These are phyloP conservation scores for Eristalis tenax DNA, from an alignment of 2,888 invertebrate genomes.

Conservation along the genomic window DNA sequence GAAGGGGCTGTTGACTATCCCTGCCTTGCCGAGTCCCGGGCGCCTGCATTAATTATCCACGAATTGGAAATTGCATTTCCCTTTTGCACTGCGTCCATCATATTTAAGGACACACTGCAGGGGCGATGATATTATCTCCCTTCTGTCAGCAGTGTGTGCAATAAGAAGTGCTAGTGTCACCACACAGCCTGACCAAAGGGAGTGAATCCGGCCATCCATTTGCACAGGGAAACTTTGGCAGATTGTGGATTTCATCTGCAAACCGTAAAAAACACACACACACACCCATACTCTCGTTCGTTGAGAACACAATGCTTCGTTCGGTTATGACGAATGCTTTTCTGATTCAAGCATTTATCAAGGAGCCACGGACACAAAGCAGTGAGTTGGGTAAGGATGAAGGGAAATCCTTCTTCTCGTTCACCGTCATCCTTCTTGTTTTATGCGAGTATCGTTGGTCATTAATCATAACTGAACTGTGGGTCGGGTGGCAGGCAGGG, in stretches of 20 bases:
- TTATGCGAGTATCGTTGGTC: constrained; percentile 57
- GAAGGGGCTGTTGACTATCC: not conserved
- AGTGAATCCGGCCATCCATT: not conserved
- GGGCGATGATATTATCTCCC: constrained; percentile 31
- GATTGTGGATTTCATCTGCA: constrained; percentile 7
- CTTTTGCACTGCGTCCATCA: constrained; percentile 49
- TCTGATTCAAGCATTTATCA: constrained; percentile 69
- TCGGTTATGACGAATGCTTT: constrained; percentile 63
- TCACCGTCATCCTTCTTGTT: constrained; percentile 50
- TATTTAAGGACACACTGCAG: constrained; percentile 44
- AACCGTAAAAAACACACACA: not conserved
- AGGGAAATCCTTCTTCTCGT: constrained; percentile 42
- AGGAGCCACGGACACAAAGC: constrained; percentile 16
- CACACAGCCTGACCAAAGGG: not conserved
- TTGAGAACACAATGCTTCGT: constrained; percentile 9
- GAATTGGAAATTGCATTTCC: constrained; percentile 63
- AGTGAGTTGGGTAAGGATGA: not conserved
- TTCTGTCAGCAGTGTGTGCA: constrained; percentile 41
- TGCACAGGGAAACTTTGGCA: constrained; percentile 14
- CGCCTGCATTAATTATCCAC: constrained; percentile 54
- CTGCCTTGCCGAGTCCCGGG: not conserved
- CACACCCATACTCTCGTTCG: not conserved
- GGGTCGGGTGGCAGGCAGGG: not conserved
- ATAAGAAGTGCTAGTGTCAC: constrained; percentile 43
- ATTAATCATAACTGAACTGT: constrained; percentile 57